Base-by-base conservation (phyloP, 2,888 invertebrate genomes). In the Axea sp. region DNA sequence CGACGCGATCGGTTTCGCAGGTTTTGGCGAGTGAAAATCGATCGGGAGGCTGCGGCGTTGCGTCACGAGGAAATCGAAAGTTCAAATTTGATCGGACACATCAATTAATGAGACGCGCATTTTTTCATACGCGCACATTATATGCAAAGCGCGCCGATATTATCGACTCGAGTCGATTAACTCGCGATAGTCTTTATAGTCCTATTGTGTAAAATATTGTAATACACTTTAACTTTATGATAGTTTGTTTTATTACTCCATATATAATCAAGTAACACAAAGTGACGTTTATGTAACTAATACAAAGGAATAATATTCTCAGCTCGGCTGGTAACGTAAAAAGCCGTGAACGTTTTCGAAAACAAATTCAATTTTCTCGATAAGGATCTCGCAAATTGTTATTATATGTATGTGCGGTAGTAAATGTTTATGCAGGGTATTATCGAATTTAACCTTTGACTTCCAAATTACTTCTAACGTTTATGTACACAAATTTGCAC, bases 181-280 rank as follows among this genome's bases (percentile, higher is more conserved):
- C 28, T 41, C 51, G 22, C 19, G 47, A 43, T 51, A 43, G 51
- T 11, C 57, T 60, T 68, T 60, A 68, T 59, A 35, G 11, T 8
- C 19, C 67, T 51, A 49, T 68, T 59, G 68, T 68, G 49, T 68
- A 1, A 35, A 60, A 51, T 68, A 53, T 53, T 43, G 41, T 35
- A 59, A 49, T 59, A 43, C 26, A 35, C 35, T 60, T 26, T 11
- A 37, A 43, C 11, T 51, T 51, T 51, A 51, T 51, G 35, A 28
- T 53, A 59, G 26, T 55, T 60, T 41, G 53, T 60, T 41, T 51
- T 60, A 51, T 59, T 68, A 43, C 33, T 35, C 51, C 26, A 43
- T 59, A 37, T 68, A 51, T 51, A 68, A 51, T 60, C 59, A 22
- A 43, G 43, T 35, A 26, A 51, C 15, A 22, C 51, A 35, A 68